Percentiles rank a stretch among this genome's conserved stretches.
phyloP scores from a whole-genome alignment of 2,113 vertebrate genomes.

The Nettapus auritus region DNA sequence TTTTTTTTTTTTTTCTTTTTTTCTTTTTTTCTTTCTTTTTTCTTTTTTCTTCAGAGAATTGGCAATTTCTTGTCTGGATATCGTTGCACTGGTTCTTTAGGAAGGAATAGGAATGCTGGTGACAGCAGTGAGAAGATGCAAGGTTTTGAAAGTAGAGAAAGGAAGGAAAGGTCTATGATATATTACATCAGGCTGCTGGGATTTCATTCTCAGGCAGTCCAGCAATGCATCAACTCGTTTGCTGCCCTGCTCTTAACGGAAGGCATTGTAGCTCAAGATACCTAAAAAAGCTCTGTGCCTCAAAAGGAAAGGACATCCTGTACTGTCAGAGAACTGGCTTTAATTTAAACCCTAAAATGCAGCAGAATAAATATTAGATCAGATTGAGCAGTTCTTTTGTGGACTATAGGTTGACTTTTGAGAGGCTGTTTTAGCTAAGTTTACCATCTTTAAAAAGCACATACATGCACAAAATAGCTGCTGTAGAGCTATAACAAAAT shows the following conservation, averaged over 20 bases:
- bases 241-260: background rate
- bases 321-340: background rate
- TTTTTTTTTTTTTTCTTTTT: background rate
- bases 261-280: background rate
- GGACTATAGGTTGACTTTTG: background rate
- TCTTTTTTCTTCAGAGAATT: background rate
- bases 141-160: background rate
- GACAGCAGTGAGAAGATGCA: background rate
- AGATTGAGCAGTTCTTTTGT: background rate
- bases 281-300: background rate
- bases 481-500: background rate
- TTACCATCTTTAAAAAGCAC: background rate
- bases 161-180: background rate
- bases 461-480: background rate
- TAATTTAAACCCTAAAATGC: background rate
- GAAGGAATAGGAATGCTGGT: background rate
- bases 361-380: background rate
- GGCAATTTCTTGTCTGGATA: background rate
- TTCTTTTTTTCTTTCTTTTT: background rate
- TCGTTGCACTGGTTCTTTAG: background rate
- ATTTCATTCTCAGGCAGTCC: background rate
- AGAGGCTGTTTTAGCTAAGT: background rate
- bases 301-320: background rate
- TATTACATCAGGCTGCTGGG: background rate
- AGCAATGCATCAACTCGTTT: rapidly evolving